phyloP scores from a whole-genome alignment of 1,140 invertebrate genomes.

The Bombus terrestris region DNA sequence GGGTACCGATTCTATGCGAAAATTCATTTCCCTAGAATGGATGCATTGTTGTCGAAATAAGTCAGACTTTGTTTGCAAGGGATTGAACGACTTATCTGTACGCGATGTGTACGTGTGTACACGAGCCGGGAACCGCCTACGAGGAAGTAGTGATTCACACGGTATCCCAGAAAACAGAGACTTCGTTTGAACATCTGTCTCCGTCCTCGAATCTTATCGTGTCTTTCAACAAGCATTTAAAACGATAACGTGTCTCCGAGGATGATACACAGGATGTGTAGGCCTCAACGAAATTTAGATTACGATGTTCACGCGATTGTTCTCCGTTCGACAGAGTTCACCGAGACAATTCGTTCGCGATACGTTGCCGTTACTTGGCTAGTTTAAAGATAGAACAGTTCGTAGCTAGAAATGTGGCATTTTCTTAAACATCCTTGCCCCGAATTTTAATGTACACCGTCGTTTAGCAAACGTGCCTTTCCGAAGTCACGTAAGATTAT shows the following conservation, averaged over 20 bases:
- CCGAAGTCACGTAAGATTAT: not conserved
- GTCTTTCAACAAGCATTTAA: not conserved
- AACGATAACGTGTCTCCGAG: not conserved
- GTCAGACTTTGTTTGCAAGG: constrained; percentile 20
- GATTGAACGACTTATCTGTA: constrained; percentile 42
- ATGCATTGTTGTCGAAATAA: constrained; percentile 31
- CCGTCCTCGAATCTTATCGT: constrained; percentile 20
- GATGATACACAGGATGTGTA: not conserved
- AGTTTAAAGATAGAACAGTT: constrained; percentile 15
- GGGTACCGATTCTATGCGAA: constrained; percentile 22
- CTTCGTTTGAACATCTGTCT: constrained; percentile 2
- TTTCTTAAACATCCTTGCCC: not conserved
- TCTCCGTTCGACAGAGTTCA: not conserved
- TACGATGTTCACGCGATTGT: not conserved
- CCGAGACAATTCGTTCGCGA: not conserved
- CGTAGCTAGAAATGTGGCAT: not conserved
- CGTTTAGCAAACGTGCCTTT: too few relatives aligned
- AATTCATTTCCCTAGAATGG: constrained; percentile 57
- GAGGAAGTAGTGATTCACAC: constrained; percentile 51
- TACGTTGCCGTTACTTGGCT: not conserved
- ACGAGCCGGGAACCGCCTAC: constrained; percentile 54
- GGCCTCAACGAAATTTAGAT: not conserved
- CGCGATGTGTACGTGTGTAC: not conserved
- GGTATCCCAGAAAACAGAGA: constrained; percentile 52
- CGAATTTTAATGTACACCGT: not conserved